Evolutionary conservation across 2,113 vertebrate genomes (phyloP), one percentile per base, ranked within the genome.

Genomic region (Polypterus senegalus): DNA sequence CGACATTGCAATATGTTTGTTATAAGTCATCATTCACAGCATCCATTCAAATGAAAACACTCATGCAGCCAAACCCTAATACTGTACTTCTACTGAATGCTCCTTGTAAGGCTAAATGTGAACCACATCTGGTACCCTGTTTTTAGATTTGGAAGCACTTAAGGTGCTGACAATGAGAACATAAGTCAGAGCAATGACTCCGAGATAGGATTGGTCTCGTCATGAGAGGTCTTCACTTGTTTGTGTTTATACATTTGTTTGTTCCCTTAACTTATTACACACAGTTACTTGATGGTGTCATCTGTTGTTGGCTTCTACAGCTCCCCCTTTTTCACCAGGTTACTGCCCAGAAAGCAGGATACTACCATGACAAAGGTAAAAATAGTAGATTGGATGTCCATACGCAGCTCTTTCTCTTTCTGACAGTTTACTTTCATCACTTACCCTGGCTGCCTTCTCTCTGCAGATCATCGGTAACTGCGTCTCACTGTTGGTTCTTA

Each of bases 241-340:
- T 11, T 10, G 9, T 54, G 53, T 10, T 10, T 11, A 9, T 5
- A 5, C 27, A 27, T 27, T 27, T 27, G 27, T 27, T 66, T 62
- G 62, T 52, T 43, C 61, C 79, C 83, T 76, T 83, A 73, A 66
- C 58, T 11, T 64, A 6, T 60, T 10, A 11, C 9, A 5, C 0
- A 0, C 74, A 95, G 94, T 62, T 98, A 98, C 72, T 75, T 99
- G 65, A 97, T 98, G 94, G 75, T 96, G 27, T 93, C 92, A 1
- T 99, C 96, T 0, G 86, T 98, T 0, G 89, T 97, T 66, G 96
- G 96, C 3, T 99, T 99, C 82, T 99, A 99, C 49, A 94, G 91
- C 67, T 94, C 91, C 51, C 89, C 94, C 0, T 76, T 97, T 9
- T 99, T 99, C 78, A 84, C 78, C 27, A 66, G 72, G 47, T 81